Evolutionary conservation across 1,140 invertebrate genomes (phyloP).

Genomic region (Atta texana): DNA sequence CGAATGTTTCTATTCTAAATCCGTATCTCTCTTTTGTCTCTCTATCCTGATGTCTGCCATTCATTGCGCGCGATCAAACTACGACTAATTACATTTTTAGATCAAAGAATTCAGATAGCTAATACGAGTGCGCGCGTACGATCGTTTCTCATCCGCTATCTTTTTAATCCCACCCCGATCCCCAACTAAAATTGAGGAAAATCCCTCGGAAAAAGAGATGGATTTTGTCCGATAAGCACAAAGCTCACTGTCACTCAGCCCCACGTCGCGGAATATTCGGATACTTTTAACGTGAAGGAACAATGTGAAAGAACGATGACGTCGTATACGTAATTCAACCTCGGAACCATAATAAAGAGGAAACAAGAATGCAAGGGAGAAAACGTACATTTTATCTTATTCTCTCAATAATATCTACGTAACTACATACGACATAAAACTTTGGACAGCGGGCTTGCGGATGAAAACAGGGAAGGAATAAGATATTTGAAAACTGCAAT

Average conservation of each 20-base stretch:
- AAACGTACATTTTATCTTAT: constrained; percentile 44
- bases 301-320: constrained; percentile 22
- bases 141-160: constrained; percentile 51
- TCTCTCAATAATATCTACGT: constrained; percentile 36
- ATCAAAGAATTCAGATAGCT: constrained; percentile 52
- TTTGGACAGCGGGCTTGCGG: not conserved
- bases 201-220: constrained; percentile 42
- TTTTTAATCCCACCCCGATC: constrained; percentile 48
- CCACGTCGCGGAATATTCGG: constrained; percentile 51
- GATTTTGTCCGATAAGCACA: constrained; percentile 41
- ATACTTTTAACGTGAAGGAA: constrained; percentile 53
- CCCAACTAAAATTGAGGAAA: constrained; percentile 52
- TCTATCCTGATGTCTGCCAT: not conserved
- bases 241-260: constrained; percentile 48
- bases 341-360: not conserved
- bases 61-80: constrained; percentile 34
- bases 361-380: not conserved
- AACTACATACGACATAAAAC: constrained; percentile 28
- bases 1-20: not conserved
- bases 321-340: constrained; percentile 46
- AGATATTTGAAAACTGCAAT: constrained; percentile 17
- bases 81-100: constrained; percentile 60
- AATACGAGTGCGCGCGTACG: not conserved
- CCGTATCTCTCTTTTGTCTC: not conserved
- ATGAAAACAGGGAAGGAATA: not conserved